These are phyloP conservation scores for Ictalurus punctatus DNA, from an alignment of 2,113 vertebrate genomes.

Conservation along the genomic window DNA sequence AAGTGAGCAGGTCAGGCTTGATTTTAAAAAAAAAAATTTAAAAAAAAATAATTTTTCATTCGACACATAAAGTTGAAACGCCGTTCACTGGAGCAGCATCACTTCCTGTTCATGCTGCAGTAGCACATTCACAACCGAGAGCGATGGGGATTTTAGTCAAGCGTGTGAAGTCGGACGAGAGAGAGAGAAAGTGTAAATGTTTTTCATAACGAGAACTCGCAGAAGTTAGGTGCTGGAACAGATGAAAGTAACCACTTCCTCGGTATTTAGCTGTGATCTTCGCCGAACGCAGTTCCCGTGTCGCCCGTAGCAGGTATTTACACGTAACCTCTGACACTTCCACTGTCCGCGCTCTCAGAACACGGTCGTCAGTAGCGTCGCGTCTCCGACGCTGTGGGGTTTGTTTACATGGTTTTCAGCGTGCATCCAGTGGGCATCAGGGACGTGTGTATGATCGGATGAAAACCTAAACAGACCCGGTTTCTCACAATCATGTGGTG, in stretches of 20 bases:
- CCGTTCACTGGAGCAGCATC: background rate
- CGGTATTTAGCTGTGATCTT: background rate
- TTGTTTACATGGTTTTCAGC: background rate
- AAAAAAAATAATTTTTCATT: too few relatives aligned
- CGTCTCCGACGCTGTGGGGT: background rate
- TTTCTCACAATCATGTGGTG: background rate
- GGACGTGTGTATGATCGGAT: too few relatives aligned
- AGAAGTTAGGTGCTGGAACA: background rate
- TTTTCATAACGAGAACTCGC: background rate
- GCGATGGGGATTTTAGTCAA: background rate
- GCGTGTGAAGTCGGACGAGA: too few relatives aligned
- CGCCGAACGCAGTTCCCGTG: background rate
- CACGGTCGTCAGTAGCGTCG: background rate
- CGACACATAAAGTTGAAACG: background rate
- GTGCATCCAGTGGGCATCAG: background rate
- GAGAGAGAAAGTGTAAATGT: too few relatives aligned
- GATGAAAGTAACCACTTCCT: background rate
- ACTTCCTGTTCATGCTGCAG: background rate
- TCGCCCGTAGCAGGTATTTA: background rate
- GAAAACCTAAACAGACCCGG: too few relatives aligned
- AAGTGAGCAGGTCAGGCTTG: background rate
- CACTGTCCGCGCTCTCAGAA: background rate
- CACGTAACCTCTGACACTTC: background rate
- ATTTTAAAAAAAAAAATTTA: too few relatives aligned
- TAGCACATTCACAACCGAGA: background rate